These are phyloP conservation scores for Octomys mimax DNA, from an alignment of 2,797 vertebrate genomes.

Conservation along the genomic window DNA sequence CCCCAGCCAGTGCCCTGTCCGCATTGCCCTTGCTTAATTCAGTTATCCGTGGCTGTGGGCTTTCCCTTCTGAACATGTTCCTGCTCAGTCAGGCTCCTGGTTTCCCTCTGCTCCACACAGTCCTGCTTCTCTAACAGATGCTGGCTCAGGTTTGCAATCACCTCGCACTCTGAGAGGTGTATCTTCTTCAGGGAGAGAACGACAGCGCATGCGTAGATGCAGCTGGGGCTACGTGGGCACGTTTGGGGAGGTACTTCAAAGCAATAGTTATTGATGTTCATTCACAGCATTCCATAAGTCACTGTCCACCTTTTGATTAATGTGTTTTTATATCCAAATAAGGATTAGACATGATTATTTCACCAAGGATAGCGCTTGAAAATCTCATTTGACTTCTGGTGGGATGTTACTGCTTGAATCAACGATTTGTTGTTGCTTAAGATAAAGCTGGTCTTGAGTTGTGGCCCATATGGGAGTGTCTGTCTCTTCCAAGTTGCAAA, in stretches of 20 bases:
- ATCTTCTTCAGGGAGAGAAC: neutral
- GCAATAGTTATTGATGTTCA: neutral
- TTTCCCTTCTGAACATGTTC: conserved; percentile 85
- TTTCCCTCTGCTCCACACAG: conserved; percentile 72
- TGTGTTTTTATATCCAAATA: neutral
- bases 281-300: neutral
- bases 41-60: conserved; percentile 82
- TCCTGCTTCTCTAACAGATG: conserved; percentile 40
- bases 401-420: neutral
- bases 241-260: neutral
- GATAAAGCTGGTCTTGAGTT: neutral
- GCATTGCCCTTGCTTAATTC: conserved; percentile 83
- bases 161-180: conserved; percentile 19
- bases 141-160: conserved; percentile 24
- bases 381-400: neutral
- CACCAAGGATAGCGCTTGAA: neutral
- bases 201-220: neutral
- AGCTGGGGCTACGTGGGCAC: too few relatives aligned
- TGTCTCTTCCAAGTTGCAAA: too few relatives aligned
- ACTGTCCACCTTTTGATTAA: too few relatives aligned
- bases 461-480: too few relatives aligned
- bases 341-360: neutral
- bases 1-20: conserved; percentile 78
- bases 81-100: conserved; percentile 76
- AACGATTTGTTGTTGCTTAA: neutral